These are phyloP conservation scores for Mythimna impura DNA, from an alignment of 2,888 invertebrate species.

Conservation along the genomic window DNA sequence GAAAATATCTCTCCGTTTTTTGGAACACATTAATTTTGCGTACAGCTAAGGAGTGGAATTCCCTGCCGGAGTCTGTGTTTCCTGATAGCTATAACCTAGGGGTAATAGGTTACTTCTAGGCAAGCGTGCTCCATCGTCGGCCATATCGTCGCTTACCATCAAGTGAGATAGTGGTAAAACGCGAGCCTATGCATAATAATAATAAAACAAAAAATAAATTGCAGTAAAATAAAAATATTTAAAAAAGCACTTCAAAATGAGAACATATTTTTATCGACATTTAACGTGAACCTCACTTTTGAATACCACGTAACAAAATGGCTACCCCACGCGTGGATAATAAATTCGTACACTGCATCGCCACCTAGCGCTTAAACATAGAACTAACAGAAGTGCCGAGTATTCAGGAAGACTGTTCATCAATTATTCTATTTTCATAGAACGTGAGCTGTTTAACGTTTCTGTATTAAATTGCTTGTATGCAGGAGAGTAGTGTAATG, in stretches of 20 bases:
- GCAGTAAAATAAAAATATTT: background rate
- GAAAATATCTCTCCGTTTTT: too few relatives aligned
- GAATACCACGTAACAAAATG: background rate
- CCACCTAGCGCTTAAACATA: conserved; percentile 33
- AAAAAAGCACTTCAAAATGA: background rate
- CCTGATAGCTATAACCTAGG: too few relatives aligned
- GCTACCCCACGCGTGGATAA: conserved; percentile 27
- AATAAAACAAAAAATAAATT: background rate
- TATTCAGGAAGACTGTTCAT: conserved; percentile 39
- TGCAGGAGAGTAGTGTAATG: background rate
- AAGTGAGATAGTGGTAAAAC: too few relatives aligned
- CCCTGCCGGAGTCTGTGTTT: too few relatives aligned
- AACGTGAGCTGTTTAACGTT: conserved; percentile 47
- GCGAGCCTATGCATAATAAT: too few relatives aligned
- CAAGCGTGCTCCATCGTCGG: too few relatives aligned
- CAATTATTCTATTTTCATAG: conserved; percentile 47
- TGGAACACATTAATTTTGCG: too few relatives aligned
- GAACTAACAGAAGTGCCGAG: conserved; percentile 31
- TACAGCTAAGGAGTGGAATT: too few relatives aligned
- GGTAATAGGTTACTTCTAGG: too few relatives aligned
- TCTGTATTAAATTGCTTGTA: conserved; percentile 26
- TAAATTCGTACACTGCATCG: conserved; percentile 24
- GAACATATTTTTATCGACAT: conserved; percentile 8
- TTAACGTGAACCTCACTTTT: conserved; percentile 1
- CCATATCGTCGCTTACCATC: too few relatives aligned